Evolutionary conservation across 1,140 invertebrate species (phyloP).

Genomic region (Babylonia areolata): DNA sequence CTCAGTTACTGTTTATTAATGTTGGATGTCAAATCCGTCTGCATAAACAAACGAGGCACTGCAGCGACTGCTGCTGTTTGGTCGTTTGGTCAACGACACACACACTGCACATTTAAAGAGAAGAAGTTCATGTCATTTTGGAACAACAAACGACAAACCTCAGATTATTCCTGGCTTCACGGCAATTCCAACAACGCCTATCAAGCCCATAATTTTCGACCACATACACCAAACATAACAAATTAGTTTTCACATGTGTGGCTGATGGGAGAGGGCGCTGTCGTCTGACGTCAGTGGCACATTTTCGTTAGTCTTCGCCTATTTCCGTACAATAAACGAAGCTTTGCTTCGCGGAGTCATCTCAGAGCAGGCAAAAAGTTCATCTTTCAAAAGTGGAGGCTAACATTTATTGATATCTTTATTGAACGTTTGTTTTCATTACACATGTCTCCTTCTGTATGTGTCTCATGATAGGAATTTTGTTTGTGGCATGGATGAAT

Average conservation of each 20-base stretch:
- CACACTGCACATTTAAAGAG: neutral
- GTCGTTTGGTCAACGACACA: no score
- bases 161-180: neutral
- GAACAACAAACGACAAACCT: conserved; percentile 22
- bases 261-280: conserved; percentile 38
- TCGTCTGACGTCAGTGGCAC: conserved; percentile 30
- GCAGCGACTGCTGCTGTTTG: neutral
- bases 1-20: neutral
- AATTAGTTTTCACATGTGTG: conserved; percentile 41
- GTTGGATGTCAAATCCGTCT: conserved; percentile 19
- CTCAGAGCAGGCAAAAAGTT: no score
- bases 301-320: conserved; percentile 26
- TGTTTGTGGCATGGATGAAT: no score
- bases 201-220: neutral
- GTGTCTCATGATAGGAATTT: no score
- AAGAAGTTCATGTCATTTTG: neutral
- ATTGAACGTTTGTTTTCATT: no score
- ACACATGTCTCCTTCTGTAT: no score
- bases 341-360: conserved; percentile 26
- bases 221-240: conserved; percentile 30
- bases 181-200: neutral
- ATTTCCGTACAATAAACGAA: conserved; percentile 7
- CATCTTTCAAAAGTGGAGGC: no score
- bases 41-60: conserved; percentile 18
- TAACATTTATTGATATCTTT: no score